Conservation (phyloP, 1,140 invertebrate species). For the Plutomurus gul region DNA sequence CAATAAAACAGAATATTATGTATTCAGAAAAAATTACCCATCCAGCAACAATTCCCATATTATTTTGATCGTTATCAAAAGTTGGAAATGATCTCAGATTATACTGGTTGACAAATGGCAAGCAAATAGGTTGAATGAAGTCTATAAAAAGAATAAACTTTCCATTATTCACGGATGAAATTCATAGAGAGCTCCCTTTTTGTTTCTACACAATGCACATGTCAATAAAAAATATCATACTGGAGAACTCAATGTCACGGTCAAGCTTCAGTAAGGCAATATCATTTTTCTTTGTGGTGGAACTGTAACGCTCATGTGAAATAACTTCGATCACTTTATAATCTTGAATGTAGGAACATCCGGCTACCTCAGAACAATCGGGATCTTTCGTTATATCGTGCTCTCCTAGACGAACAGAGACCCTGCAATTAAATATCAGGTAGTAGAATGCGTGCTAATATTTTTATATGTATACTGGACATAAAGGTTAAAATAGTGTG, state of each 20-base stretch:
- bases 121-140: constrained; percentile 40
- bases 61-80: not conserved
- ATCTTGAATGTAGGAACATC: constrained; percentile 27
- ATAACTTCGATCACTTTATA: constrained; percentile 30
- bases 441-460: not conserved
- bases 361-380: constrained; percentile 26
- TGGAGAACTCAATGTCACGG: constrained; percentile 59
- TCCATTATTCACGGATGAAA: too few relatives aligned
- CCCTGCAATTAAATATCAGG: not conserved
- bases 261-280: constrained; percentile 67
- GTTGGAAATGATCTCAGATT: constrained; percentile 6
- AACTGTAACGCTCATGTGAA: constrained; percentile 59
- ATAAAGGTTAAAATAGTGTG: too few relatives aligned
- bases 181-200: too few relatives aligned
- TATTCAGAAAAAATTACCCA: too few relatives aligned
- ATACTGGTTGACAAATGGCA: constrained; percentile 35
- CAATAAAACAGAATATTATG: too few relatives aligned
- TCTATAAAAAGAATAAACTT: not conserved
- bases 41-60: not conserved
- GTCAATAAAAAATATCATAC: not conserved
- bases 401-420: constrained; percentile 6
- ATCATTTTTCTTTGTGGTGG: constrained; percentile 62
- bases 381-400: constrained; percentile 16
- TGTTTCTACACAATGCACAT: not conserved
- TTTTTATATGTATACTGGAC: not conserved